Evolutionary conservation across 2,888 invertebrate genomes (phyloP).

Genomic region (Leptarthrus brevirostris): DNA sequence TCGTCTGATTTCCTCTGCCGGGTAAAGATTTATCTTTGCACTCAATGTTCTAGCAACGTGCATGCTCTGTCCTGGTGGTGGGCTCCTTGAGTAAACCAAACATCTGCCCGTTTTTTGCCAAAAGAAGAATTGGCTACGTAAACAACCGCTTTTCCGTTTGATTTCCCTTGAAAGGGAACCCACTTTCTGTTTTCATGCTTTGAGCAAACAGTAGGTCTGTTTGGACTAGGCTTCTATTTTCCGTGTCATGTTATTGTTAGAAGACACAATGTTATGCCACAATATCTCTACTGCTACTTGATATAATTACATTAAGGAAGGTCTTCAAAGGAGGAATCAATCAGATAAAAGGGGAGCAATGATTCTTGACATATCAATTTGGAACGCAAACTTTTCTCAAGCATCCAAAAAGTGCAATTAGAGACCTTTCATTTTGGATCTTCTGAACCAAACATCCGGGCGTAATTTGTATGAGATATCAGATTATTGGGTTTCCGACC

Average conservation of each 20-base stretch:
- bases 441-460: not conserved
- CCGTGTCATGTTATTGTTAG: slow-evolving; percentile 12
- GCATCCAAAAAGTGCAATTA: not conserved
- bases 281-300: slow-evolving; percentile 17
- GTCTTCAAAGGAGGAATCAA: slow-evolving; percentile 11
- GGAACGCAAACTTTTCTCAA: too few species aligned
- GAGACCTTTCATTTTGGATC: not conserved
- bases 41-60: not conserved
- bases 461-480: not conserved
- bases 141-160: slow-evolving; percentile 46
- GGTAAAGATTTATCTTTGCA: slow-evolving; percentile 19
- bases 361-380: too few species aligned
- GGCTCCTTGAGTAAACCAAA: slow-evolving; percentile 31
- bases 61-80: not conserved
- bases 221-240: slow-evolving; percentile 8
- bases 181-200: slow-evolving; percentile 13
- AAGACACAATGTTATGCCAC: not conserved
- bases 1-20: not conserved
- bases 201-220: slow-evolving; percentile 5
- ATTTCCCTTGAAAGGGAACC: slow-evolving; percentile 38
- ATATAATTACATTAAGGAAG: slow-evolving; percentile 17
- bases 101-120: slow-evolving; percentile 34
- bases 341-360: too few species aligned
- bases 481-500: not conserved
- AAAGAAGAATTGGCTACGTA: slow-evolving; percentile 37